Base-by-base conservation (phyloP, 2,888 invertebrate species). In the Mimas tiliae region DNA sequence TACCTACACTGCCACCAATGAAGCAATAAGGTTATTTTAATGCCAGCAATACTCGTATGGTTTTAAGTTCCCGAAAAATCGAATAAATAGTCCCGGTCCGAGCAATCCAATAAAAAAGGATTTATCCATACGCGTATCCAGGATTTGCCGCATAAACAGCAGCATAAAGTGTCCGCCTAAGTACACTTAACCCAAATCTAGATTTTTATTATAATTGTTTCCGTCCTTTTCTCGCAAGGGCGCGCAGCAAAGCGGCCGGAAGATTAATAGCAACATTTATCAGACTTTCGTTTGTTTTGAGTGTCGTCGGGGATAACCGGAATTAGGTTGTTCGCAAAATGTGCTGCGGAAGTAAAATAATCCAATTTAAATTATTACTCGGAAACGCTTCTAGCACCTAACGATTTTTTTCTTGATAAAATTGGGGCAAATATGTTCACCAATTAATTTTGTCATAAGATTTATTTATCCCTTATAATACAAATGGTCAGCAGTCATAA, bases 261-360 rank as follows among this genome's bases (percentile, higher is more conserved):
- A 89, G 89, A 89, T 89, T 87, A 89, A 89, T 89, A 80, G 86
- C 79, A 80, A 82, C 89, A 89, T 90, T 89, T 88, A 88, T 90
- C 90, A 88, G 88, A 88, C 87, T 88, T 90, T 87, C 88, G 89
- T 88, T 89, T 89, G 89, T 88, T 89, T 88, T 88, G 87, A 89
- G 85, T 87, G 88, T 86, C 87, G 84, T 84, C 84, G 85, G 79
- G 84, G 83, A 88, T 87, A 86, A 83, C 85, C 85, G 83, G 89
- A 87, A 87, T 88, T 87, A 88, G 89, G 88, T 83, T 86, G 84
- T 84, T 87, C 81, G 75, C 84, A 73, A 82, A 86, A 87, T 86
- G 85, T 84, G 85, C 83, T 77, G 73, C 76, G 76, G 75, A 84
- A 86, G 83, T 81, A 83, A 84, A 83, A 87, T 87, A 88, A 88